Conservation (phyloP, 2,797 vertebrate species). For the Chloroceryle amazona region DNA sequence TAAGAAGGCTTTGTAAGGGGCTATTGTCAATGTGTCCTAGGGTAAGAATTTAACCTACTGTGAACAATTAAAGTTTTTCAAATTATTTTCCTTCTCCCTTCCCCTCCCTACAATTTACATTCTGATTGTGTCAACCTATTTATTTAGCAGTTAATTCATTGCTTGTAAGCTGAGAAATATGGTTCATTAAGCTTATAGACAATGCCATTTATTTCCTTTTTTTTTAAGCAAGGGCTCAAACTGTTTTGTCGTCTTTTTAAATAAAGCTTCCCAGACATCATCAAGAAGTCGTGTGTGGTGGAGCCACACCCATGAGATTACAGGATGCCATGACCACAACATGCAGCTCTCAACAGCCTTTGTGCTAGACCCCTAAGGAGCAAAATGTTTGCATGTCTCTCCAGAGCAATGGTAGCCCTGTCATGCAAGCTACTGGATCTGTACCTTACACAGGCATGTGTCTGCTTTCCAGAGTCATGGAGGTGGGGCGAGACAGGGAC, state of each 20-base stretch:
- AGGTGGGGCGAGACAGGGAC: background rate
- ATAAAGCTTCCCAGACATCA: background rate
- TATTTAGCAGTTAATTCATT: slow-evolving; percentile 54
- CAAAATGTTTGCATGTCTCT: background rate
- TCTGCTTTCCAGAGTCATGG: background rate
- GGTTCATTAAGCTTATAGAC: slow-evolving; percentile 35
- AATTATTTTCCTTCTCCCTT: slow-evolving; percentile 33
- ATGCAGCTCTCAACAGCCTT: background rate
- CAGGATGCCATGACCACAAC: background rate
- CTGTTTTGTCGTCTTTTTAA: background rate
- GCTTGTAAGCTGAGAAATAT: slow-evolving; percentile 36
- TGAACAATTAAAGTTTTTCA: slow-evolving; percentile 40
- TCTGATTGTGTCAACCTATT: slow-evolving; percentile 24
- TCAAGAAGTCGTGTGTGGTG: background rate
- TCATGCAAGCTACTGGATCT: background rate
- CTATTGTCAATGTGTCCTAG: background rate
- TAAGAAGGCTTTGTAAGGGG: background rate
- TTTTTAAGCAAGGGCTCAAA: slow-evolving; percentile 12
- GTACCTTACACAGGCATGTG: background rate
- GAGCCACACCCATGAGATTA: background rate
- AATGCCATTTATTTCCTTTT: slow-evolving; percentile 23
- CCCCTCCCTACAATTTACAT: slow-evolving; percentile 10
- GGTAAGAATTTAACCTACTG: slow-evolving; percentile 27
- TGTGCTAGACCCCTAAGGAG: background rate
- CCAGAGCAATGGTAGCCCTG: background rate